Percentiles rank a stretch among this genome's conserved stretches.
Evolutionary conservation across 2,797 vertebrate genomes (phyloP).

Genomic region (Pipistrellus pipistrellus): DNA sequence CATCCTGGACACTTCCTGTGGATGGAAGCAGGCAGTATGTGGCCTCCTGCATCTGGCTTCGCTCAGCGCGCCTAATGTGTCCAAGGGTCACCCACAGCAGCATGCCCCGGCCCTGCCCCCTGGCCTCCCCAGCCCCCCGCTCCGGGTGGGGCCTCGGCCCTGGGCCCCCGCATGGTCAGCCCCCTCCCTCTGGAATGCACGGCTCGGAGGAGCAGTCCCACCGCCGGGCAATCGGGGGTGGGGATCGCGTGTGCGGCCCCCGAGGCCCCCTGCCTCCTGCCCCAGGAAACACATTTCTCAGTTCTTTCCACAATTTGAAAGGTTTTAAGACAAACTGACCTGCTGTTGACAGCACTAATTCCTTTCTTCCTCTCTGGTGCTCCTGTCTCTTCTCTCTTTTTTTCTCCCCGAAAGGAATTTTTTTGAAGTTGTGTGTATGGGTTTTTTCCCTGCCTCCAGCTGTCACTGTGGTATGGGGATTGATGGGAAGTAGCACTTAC

Average conservation of each 20-base stretch:
- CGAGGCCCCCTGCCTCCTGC: constrained; percentile 70
- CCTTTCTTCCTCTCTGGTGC: constrained; percentile 74
- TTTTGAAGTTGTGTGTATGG: constrained; percentile 66
- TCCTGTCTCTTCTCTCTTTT: constrained; percentile 69
- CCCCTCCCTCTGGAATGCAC: constrained; percentile 65
- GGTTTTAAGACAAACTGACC: constrained; percentile 70
- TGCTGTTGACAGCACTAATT: constrained; percentile 70
- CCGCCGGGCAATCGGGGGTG: not conserved
- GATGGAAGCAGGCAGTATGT: fast-evolving
- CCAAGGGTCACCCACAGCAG: fast-evolving
- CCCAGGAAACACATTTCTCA: constrained; percentile 82
- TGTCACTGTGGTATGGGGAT: constrained; percentile 81
- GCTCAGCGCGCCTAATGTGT: not conserved
- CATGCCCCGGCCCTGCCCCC: fast-evolving
- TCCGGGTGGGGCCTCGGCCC: not conserved
- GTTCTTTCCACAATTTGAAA: constrained; percentile 77
- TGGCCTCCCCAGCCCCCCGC: not conserved
- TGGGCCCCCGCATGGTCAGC: not conserved
- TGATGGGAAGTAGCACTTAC: constrained; percentile 70
- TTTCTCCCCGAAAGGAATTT: constrained; percentile 55
- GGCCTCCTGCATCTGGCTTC: not conserved
- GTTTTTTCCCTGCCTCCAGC: constrained; percentile 68
- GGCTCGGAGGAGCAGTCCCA: not conserved
- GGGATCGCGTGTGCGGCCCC: not conserved
- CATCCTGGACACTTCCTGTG: not conserved